Conservation (phyloP, 2,113 vertebrate genomes). For the Microcebus jonahi region DNA sequence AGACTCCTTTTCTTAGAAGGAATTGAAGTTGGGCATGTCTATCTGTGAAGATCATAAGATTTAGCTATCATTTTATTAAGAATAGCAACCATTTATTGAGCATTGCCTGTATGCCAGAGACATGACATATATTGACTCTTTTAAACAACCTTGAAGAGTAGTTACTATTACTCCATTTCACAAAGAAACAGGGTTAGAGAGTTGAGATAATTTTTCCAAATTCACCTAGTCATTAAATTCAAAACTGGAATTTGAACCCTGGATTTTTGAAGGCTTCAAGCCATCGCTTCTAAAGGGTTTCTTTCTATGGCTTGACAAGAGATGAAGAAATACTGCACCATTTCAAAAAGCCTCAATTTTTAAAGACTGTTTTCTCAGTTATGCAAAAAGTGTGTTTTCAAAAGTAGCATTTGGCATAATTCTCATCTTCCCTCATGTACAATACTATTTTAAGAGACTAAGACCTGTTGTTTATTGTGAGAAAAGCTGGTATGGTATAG, state of each 20-base stretch:
- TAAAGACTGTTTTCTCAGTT: conserved; percentile 50
- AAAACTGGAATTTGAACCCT: not conserved
- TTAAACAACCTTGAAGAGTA: not conserved
- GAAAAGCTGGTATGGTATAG: conserved; percentile 62
- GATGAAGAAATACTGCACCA: not conserved
- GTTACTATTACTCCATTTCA: not conserved
- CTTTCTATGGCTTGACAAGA: not conserved
- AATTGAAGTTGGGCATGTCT: not conserved
- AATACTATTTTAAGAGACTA: conserved; percentile 65
- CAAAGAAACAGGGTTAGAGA: not conserved
- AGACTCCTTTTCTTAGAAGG: not conserved
- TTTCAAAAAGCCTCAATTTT: conserved; percentile 12
- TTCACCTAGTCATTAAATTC: not conserved
- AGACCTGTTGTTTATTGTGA: conserved; percentile 60
- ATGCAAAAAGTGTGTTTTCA: conserved; percentile 49
- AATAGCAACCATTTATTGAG: not conserved
- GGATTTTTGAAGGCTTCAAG: not conserved
- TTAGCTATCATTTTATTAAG: conserved; percentile 21
- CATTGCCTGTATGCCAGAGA: not conserved
- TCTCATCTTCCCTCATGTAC: conserved; percentile 39
- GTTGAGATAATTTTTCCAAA: not conserved
- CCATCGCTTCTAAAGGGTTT: not conserved
- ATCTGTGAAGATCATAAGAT: not conserved
- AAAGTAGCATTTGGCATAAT: conserved; percentile 60
- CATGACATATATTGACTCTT: not conserved